These are phyloP conservation scores for Porites lobata DNA, from an alignment of 92 coral and sea anemone species.

Conservation along the genomic window DNA sequence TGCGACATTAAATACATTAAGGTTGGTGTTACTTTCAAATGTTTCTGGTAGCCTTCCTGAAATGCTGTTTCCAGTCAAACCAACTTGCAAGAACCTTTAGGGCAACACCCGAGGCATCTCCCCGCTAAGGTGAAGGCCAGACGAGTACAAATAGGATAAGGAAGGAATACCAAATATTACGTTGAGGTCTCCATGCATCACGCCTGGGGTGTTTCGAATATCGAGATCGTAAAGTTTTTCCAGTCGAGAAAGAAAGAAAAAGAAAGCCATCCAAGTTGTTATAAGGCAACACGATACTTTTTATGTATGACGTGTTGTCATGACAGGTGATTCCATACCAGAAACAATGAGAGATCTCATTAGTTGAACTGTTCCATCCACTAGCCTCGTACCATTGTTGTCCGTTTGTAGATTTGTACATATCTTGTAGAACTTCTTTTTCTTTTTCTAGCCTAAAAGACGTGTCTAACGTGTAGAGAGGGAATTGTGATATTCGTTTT, in stretches of 20 bases:
- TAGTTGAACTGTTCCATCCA: slow-evolving; percentile 53
- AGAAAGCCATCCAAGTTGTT: slow-evolving; percentile 61
- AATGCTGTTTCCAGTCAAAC: slow-evolving; percentile 58
- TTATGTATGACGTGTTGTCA: slow-evolving; percentile 48
- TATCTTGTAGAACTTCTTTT: slow-evolving; percentile 55
- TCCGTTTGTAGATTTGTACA: slow-evolving; percentile 61
- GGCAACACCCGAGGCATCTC: slow-evolving; percentile 49
- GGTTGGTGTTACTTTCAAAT: slow-evolving; percentile 19
- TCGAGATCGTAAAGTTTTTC: slow-evolving; percentile 43
- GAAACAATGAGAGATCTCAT: slow-evolving; percentile 50
- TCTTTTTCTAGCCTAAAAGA: slow-evolving; percentile 60
- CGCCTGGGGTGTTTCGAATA: slow-evolving; percentile 57
- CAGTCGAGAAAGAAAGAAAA: slow-evolving; percentile 47
- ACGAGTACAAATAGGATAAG: slow-evolving; percentile 36
- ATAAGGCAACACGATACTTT: slow-evolving; percentile 39
- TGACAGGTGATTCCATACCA: slow-evolving; percentile 70
- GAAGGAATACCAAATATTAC: slow-evolving; percentile 48
- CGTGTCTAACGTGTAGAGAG: slow-evolving; percentile 35
- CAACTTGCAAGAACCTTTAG: not conserved
- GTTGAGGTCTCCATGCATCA: slow-evolving; percentile 35
- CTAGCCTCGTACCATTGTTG: slow-evolving; percentile 32
- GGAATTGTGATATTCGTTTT: not conserved
- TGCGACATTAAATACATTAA: slow-evolving; percentile 49
- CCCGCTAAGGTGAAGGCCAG: slow-evolving; percentile 60
- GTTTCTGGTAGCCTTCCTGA: slow-evolving; percentile 37